Percentiles rank a stretch among this genome's conserved stretches.
Conservation (phyloP, 2,113 vertebrate species). For the Centropus bengalensis region DNA sequence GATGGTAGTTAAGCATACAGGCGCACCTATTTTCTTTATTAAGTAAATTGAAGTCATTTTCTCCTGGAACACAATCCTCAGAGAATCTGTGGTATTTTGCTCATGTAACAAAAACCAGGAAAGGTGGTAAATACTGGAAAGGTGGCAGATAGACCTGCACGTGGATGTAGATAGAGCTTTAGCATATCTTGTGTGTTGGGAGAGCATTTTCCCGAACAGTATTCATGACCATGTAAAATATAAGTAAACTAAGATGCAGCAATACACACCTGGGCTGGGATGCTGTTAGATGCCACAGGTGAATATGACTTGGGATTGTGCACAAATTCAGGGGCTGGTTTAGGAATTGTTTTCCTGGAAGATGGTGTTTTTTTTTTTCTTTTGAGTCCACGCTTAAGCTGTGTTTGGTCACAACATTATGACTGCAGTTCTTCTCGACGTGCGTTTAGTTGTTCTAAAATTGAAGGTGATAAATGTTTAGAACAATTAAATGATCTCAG, state of each 20-base stretch:
- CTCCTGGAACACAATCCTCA: not conserved
- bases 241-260: not conserved
- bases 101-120: not conserved
- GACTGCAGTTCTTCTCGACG: not conserved
- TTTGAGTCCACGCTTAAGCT: not conserved
- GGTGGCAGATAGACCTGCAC: not conserved
- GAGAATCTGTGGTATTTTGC: not conserved
- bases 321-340: not conserved
- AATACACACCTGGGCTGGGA: not conserved
- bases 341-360: not conserved
- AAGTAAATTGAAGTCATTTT: not conserved
- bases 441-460: slow-evolving; percentile 17
- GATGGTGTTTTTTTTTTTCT: not conserved
- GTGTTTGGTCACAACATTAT: not conserved
- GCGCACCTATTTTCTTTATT: not conserved
- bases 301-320: not conserved
- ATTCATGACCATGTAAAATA: not conserved
- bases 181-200: not conserved
- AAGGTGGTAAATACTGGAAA: not conserved
- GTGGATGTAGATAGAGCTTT: not conserved
- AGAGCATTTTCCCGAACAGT: not conserved
- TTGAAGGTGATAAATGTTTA: not conserved
- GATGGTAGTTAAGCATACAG: not conserved
- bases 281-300: not conserved
- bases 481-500: not conserved